Conservation (phyloP, 2,888 invertebrate genomes). For the Heliconius charithonia region DNA sequence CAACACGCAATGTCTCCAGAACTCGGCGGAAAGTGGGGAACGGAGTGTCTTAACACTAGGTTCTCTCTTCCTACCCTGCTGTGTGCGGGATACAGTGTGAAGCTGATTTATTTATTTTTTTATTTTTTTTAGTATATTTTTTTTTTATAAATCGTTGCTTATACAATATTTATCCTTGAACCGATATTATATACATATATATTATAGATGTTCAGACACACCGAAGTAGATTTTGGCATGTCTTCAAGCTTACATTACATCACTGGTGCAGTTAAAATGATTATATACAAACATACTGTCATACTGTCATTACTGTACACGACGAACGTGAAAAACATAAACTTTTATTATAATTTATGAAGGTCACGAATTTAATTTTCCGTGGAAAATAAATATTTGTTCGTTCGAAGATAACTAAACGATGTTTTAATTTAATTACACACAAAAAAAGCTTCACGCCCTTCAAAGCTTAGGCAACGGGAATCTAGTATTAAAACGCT, state of each 20-base stretch:
- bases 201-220: background rate
- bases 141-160: background rate
- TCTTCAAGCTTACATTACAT: constrained; percentile 27
- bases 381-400: background rate
- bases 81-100: no score
- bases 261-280: constrained; percentile 35
- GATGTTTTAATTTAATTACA: background rate
- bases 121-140: background rate
- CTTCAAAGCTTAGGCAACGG: background rate
- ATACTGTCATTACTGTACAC: constrained; percentile 15
- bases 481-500: background rate
- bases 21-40: no score
- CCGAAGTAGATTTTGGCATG: constrained; percentile 33
- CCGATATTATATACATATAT: constrained; percentile 1
- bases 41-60: no score
- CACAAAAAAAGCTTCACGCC: background rate
- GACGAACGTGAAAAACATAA: background rate
- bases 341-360: background rate
- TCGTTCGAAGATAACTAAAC: background rate
- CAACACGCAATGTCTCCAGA: no score
- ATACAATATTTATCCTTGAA: constrained; percentile 25
- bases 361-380: background rate
- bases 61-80: no score
- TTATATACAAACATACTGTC: constrained; percentile 31
- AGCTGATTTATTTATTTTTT: no score